A percentile compares a stretch with the other conserved stretches of the same genome.
These are phyloP conservation scores for Laothoe populi DNA, from an alignment of 2,888 invertebrate genomes.

Conservation along the genomic window DNA sequence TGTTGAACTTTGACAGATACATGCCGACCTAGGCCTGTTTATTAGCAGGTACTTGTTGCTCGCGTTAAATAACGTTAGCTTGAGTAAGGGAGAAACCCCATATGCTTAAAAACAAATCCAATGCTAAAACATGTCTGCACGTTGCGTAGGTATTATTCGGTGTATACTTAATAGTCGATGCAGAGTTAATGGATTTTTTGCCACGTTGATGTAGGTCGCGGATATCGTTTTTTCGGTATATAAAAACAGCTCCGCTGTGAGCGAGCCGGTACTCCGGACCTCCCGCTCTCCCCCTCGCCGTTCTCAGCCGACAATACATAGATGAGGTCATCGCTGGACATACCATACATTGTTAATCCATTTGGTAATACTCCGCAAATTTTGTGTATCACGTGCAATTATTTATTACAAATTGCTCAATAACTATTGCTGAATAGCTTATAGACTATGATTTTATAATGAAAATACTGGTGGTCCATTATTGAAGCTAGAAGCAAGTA, in stretches of 20 bases:
- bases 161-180: conserved; percentile 35
- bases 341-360: conserved; percentile 34
- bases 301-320: conserved; percentile 31
- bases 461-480: too few relatives aligned
- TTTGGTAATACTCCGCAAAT: conserved; percentile 9
- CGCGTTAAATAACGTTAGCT: conserved; percentile 43
- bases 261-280: conserved; percentile 43
- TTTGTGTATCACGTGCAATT: background rate
- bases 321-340: conserved; percentile 59
- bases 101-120: conserved; percentile 50
- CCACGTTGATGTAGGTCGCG: conserved; percentile 78
- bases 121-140: conserved; percentile 49
- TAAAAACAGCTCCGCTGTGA: conserved; percentile 61
- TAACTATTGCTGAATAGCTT: background rate
- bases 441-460: background rate
- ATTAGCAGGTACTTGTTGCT: conserved; percentile 9
- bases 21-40: background rate
- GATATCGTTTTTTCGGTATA: conserved; percentile 59
- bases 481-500: background rate
- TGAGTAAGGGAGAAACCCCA: conserved; percentile 48
- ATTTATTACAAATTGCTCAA: background rate
- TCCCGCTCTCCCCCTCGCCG: conserved; percentile 6
- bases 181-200: conserved; percentile 57
- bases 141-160: conserved; percentile 32
- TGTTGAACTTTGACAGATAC: background rate